A percentile compares a stretch with the other conserved stretches of the same genome.
These are phyloP conservation scores for Atta texana DNA, from an alignment of 1,140 invertebrate genomes.

Conservation along the genomic window DNA sequence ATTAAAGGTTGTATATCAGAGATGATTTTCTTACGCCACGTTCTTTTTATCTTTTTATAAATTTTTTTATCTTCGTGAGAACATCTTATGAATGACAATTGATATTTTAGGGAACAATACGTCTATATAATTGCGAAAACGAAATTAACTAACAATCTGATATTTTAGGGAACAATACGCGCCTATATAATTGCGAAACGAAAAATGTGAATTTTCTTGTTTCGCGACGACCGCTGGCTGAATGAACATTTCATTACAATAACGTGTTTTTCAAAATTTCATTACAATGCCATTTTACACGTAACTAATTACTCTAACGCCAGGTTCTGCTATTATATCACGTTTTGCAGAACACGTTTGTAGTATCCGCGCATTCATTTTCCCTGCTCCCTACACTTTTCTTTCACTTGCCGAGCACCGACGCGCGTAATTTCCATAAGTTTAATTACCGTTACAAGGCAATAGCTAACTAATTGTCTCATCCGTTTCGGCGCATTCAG, in stretches of 20 bases:
- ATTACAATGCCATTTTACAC: constrained; percentile 39
- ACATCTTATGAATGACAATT: too few relatives aligned
- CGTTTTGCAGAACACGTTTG: not conserved
- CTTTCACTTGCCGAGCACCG: not conserved
- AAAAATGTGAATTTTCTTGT: not conserved
- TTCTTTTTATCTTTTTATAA: not conserved
- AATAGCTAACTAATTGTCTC: constrained; percentile 59
- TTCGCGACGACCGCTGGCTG: not conserved
- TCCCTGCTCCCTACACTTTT: not conserved
- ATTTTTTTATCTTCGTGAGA: not conserved
- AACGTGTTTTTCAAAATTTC: constrained; percentile 7
- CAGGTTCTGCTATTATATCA: not conserved
- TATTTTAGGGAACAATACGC: not conserved
- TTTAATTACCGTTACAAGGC: constrained; percentile 49
- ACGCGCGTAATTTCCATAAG: constrained; percentile 49
- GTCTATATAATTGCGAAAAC: too few relatives aligned
- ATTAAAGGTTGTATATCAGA: not conserved
- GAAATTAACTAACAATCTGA: not conserved
- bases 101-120: too few relatives aligned
- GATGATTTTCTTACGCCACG: not conserved
- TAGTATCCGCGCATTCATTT: not conserved
- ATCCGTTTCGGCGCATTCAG: not conserved
- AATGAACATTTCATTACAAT: constrained; percentile 26
- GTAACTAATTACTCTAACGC: constrained; percentile 10
- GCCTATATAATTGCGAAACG: not conserved